Evolutionary conservation across 37 sponge, comb jelly and placozoan species (phyloP), one percentile per base, ranked within the genome.

Genomic region (Tethya wilhelma): DNA sequence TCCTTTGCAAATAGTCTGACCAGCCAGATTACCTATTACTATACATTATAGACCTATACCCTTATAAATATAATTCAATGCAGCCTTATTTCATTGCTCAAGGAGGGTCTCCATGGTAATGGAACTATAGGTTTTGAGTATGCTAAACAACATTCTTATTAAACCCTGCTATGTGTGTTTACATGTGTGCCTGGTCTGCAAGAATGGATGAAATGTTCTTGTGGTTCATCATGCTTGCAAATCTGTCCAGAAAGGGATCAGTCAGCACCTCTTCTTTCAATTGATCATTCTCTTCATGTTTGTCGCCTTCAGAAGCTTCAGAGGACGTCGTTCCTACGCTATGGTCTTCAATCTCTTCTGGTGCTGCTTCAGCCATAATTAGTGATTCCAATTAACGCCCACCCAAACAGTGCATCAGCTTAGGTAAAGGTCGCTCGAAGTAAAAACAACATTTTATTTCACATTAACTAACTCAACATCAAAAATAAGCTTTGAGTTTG

Each of bases 151-250:
- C n/a, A n/a, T n/a, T n/a, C n/a, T n/a, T n/a, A n/a, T n/a, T n/a
- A n/a, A n/a, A n/a, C n/a, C n/a, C n/a, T 23, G 20, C 62, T 7
- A 59, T 25, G 23, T 19, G 7, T 0, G 22, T 56, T 84, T 66
- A 84, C 90, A 83, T 84, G 60, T 83, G 62, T 14, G 69, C 62
- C 44, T 91, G 92, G 26, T 85, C 86, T 40, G 4, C 34, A 1
- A 86, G 53, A 20, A 91, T 73, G 9, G 64, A 9, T 3, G 20
- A n/a, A 14, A 86, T 59, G 59, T 82, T 78, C 5, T 43, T 59
- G 25, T 81, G 79, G 44, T 86, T 53, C 32, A 86, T 75, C 72
- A 91, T 43, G 17, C 65, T 58, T 0, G 78, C 29, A 39, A 82
- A 71, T 23, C 78, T 68, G 25, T 86, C 82, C 14, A 81, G 44